A percentile compares a stretch with the other conserved stretches of the same genome.
Conservation (phyloP, 2,113 vertebrate species). For the Hydrochoerus hydrochaeris region DNA sequence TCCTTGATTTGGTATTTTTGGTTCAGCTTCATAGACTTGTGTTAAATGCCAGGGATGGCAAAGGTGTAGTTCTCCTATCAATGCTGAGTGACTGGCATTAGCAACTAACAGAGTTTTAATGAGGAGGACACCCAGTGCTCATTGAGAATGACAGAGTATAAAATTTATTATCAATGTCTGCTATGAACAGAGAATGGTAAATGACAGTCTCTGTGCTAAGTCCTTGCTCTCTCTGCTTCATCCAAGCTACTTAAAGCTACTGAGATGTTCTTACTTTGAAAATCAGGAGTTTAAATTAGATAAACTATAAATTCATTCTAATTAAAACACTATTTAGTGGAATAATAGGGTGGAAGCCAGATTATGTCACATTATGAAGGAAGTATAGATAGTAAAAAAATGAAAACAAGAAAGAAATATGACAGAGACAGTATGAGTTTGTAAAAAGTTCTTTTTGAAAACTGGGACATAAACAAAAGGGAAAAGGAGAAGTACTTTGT, state of each 20-base stretch:
- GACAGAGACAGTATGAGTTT: conserved; percentile 18
- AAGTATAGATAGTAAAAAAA: conserved; percentile 21
- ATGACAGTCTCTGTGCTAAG: background rate
- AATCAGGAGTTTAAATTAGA: conserved; percentile 8
- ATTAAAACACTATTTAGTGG: conserved; percentile 37
- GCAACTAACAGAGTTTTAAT: background rate
- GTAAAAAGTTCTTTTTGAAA: conserved; percentile 47
- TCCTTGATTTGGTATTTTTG: conserved; percentile 40
- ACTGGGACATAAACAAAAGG: background rate
- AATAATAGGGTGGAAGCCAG: conserved; percentile 11
- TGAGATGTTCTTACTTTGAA: conserved; percentile 50
- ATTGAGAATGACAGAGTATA: background rate
- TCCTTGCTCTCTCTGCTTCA: background rate
- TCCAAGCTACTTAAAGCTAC: background rate
- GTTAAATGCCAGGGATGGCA: background rate
- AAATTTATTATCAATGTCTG: background rate
- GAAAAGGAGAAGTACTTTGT: conserved; percentile 45
- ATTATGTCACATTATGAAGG: conserved; percentile 35
- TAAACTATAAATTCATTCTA: conserved; percentile 46
- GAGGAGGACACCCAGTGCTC: background rate
- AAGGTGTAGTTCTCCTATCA: conserved; percentile 3
- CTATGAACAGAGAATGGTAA: background rate
- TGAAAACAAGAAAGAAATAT: conserved; percentile 47
- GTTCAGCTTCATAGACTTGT: conserved; percentile 10
- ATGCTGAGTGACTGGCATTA: background rate